Conservation (phyloP, 2,113 vertebrate genomes). For the Colius striatus region DNA sequence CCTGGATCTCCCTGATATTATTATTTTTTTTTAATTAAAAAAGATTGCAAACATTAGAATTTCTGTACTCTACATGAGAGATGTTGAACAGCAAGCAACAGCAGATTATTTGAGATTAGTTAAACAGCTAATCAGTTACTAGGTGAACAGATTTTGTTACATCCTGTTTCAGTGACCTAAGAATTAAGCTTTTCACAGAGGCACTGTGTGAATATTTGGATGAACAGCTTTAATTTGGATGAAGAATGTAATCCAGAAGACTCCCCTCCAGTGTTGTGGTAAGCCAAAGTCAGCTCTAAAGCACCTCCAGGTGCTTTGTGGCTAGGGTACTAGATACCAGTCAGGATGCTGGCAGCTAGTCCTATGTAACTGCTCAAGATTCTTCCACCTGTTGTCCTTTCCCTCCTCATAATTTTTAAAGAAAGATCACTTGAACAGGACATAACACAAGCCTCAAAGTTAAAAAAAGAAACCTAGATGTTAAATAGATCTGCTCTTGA, state of each 20-base stretch:
- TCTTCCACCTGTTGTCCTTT: neutral
- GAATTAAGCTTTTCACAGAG: neutral
- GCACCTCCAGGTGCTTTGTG: neutral
- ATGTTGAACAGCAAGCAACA: neutral
- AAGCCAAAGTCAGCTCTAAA: neutral
- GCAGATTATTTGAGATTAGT: neutral
- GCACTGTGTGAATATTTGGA: neutral
- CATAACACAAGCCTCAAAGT: neutral
- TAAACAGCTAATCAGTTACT: neutral
- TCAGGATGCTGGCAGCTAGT: neutral
- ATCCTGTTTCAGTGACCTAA: neutral
- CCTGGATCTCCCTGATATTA: constrained; percentile 89
- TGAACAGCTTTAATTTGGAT: constrained; percentile 10
- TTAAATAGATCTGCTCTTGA: neutral
- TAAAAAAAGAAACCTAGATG: neutral
- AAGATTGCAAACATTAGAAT: neutral
- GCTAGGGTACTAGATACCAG: too few relatives aligned
- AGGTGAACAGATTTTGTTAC: neutral
- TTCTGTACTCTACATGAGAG: neutral
- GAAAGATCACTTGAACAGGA: neutral
- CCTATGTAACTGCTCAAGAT: neutral
- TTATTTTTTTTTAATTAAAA: neutral
- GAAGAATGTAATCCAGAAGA: neutral
- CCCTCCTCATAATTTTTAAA: neutral
- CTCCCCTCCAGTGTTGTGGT: neutral